Conservation (phyloP, 2,797 vertebrate species). For the Coregonus sp. region DNA sequence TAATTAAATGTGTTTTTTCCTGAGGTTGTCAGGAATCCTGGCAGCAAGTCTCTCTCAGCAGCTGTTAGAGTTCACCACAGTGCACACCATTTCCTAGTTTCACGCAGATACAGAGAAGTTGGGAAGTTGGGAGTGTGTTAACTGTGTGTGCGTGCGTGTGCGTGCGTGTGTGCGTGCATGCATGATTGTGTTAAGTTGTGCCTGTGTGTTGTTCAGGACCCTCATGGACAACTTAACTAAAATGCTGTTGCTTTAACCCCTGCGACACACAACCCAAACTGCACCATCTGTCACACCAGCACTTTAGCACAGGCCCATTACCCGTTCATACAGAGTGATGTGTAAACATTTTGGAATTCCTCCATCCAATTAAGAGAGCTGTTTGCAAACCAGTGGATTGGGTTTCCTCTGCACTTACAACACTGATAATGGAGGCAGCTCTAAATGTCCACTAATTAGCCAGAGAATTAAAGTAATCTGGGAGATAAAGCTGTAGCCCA, state of each 20-base stretch:
- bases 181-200: not conserved
- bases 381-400: slow-evolving; percentile 11
- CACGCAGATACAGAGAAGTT: not conserved
- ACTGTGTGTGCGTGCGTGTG: not conserved
- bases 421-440: not conserved
- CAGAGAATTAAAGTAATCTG: not conserved
- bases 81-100: not conserved
- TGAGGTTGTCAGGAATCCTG: slow-evolving; percentile 9
- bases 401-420: slow-evolving; percentile 4
- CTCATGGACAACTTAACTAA: not conserved
- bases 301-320: slow-evolving; percentile 4
- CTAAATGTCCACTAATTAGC: slow-evolving; percentile 1
- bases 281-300: not conserved
- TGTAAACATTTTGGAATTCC: slow-evolving; percentile 28
- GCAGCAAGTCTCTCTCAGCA: not conserved
- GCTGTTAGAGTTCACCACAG: slow-evolving; percentile 2
- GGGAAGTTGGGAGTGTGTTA: not conserved
- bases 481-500: not conserved
- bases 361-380: slow-evolving; percentile 16
- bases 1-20: slow-evolving; percentile 83
- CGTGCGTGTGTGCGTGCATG: not conserved
- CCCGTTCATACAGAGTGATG: slow-evolving; percentile 13
- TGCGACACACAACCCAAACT: not conserved
- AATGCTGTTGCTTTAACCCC: not conserved
- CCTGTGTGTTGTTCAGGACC: not conserved